Evolutionary conservation across 2,888 invertebrate species (phyloP), one percentile per base, ranked within the genome.

Genomic region (Orthosia cruda): DNA sequence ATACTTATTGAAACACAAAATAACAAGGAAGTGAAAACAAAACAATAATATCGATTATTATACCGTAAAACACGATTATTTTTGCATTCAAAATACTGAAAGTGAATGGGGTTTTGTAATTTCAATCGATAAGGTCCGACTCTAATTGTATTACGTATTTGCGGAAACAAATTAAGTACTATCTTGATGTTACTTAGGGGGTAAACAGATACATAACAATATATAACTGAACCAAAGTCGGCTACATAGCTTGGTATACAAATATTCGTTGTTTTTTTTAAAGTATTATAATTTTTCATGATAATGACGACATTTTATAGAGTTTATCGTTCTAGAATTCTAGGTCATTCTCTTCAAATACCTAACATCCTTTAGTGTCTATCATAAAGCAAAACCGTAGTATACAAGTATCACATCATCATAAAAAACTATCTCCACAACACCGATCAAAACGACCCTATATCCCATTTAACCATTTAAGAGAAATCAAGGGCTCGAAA

Each of bases 401-500:
- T 4, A n/a, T 40, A 23, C 57, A 16, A 77, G 16, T 78, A 40
- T 20, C 5, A 11, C 18, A 47, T 18, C 15, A 20, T 18, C 23
- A 40, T 23, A 81, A 66, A 62, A 61, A 74, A 16, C 11, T 13
- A 57, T 9, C 7, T 4, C 26, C 26, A 23, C 40, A n/a, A 80
- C 49, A 54, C 64, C 11, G 23, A 20, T 55, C 50, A 16, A 18
- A 50, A 12, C 45, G 59, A 32, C 68, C 23, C 26, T 45, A 52
- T 69, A 81, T 75, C 49, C 81, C 15, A 23, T 68, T 67, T 63
- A 55, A 61, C 81, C 82, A 69, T 77, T 68, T 65, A 62, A 82
- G 71, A 82, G 83, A 83, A 85, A 83, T 83, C 81, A 81, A 78
- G 63, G 83, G 83, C 83, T 64, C 2, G 12, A 70, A 85, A 81